These are phyloP conservation scores for Stegastes partitus DNA, from an alignment of 2,113 vertebrate genomes.

Conservation along the genomic window DNA sequence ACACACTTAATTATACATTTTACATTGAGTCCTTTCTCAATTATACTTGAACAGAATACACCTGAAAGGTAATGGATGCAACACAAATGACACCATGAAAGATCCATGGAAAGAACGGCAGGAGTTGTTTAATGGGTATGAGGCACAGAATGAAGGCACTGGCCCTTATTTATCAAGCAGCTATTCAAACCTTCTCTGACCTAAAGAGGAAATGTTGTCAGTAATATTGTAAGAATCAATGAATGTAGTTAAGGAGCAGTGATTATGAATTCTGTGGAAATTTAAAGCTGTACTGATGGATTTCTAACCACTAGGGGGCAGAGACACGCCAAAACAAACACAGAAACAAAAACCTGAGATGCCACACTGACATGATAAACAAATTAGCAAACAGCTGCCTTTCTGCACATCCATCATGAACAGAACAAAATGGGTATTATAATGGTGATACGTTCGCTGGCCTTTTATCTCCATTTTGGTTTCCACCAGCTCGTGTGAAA, in stretches of 20 bases:
- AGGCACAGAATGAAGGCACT: slow-evolving; percentile 72
- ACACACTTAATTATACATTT: slow-evolving; percentile 48
- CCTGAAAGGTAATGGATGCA: slow-evolving; percentile 6
- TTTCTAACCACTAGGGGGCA: background rate
- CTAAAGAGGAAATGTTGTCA: background rate
- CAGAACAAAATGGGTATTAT: background rate
- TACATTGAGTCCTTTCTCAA: slow-evolving; percentile 44
- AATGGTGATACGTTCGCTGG: background rate
- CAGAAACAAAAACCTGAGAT: background rate
- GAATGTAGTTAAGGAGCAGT: background rate
- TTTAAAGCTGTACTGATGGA: background rate
- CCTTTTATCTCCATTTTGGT: background rate
- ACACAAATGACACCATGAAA: slow-evolving; percentile 40
- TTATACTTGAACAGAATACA: slow-evolving; percentile 38
- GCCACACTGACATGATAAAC: background rate
- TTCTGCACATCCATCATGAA: background rate
- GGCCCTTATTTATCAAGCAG: slow-evolving; percentile 74
- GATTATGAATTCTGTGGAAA: background rate
- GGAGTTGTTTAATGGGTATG: slow-evolving; percentile 44
- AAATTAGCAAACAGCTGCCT: background rate
- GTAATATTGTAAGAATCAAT: background rate
- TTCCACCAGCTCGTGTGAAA: background rate
- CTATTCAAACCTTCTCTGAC: background rate
- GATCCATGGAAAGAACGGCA: slow-evolving; percentile 13
- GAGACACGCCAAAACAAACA: background rate